These are phyloP conservation scores for Pantelozetes paolii DNA, from an alignment of 2,888 invertebrate species.

Conservation along the genomic window DNA sequence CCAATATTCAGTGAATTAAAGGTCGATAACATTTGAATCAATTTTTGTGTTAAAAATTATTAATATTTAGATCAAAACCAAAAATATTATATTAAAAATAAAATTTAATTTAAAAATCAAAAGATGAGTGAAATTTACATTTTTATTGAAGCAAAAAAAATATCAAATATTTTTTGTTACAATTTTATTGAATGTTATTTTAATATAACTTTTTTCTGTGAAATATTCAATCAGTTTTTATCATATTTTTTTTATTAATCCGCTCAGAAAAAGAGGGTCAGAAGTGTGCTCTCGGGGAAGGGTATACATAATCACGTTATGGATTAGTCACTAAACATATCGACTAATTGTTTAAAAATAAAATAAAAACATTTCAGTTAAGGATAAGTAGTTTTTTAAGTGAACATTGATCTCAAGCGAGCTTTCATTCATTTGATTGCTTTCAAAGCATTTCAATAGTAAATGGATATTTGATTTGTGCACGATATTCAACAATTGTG, in stretches of 20 bases:
- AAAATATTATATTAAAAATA: neutral
- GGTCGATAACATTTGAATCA: too few species aligned
- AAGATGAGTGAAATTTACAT: neutral
- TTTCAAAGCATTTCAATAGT: neutral
- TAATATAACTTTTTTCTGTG: neutral
- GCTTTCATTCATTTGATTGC: neutral
- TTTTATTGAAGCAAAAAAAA: neutral
- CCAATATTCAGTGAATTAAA: too few species aligned
- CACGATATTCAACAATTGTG: slow-evolving; percentile 25
- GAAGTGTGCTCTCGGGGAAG: neutral
- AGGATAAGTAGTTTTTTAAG: too few species aligned
- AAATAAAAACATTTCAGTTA: neutral
- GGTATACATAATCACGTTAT: neutral
- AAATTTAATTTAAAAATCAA: too few species aligned
- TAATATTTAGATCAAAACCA: neutral
- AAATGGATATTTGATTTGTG: slow-evolving; percentile 2
- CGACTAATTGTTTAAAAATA: neutral
- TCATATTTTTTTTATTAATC: neutral
- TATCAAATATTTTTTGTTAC: neutral
- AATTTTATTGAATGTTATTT: neutral
- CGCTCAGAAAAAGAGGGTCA: slow-evolving; percentile 4
- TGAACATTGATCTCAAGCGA: too few species aligned
- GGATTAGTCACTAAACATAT: neutral
- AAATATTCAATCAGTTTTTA: neutral
- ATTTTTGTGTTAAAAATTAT: neutral